Conservation (phyloP, 2,797 vertebrate species). For the Erpetoichthys calabaricus region DNA sequence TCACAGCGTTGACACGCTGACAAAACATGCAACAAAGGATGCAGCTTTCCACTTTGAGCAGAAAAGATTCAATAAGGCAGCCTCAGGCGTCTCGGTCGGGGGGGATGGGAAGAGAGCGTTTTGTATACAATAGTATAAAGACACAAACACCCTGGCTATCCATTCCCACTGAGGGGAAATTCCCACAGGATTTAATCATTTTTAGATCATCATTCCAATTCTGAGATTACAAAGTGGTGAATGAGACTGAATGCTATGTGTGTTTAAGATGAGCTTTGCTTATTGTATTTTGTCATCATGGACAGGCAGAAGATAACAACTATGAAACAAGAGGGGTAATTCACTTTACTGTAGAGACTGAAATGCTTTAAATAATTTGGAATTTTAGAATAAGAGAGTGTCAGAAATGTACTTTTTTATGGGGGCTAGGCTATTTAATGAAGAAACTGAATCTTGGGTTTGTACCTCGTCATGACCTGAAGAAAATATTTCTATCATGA, state of each 20-base stretch:
- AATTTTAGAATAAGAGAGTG: no score
- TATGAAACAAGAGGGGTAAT: constrained; percentile 42
- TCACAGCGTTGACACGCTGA: constrained; percentile 55
- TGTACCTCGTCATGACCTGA: no score
- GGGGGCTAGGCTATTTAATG: no score
- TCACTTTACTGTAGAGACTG: constrained; percentile 39
- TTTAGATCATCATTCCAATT: constrained; percentile 14
- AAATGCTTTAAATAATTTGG: constrained; percentile 23
- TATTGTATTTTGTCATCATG: constrained; percentile 36
- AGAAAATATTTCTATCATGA: no score
- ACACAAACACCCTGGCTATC: constrained; percentile 32
- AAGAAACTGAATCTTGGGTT: no score
- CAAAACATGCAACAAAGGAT: constrained; percentile 49
- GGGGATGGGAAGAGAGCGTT: constrained; percentile 31
- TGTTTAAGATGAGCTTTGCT: constrained; percentile 32
- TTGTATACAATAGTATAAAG: constrained; percentile 50
- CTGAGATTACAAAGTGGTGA: constrained; percentile 21
- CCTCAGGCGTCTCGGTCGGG: constrained; percentile 41
- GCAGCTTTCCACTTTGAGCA: constrained; percentile 27
- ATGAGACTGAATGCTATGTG: constrained; percentile 36
- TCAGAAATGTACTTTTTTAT: no score
- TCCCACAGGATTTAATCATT: constrained; percentile 21
- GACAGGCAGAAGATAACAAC: constrained; percentile 26
- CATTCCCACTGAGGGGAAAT: constrained; percentile 17
- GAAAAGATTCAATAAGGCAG: constrained; percentile 42